These are phyloP conservation scores for Typhlichthys subterraneus DNA, from an alignment of 2,797 vertebrate species.

Conservation along the genomic window DNA sequence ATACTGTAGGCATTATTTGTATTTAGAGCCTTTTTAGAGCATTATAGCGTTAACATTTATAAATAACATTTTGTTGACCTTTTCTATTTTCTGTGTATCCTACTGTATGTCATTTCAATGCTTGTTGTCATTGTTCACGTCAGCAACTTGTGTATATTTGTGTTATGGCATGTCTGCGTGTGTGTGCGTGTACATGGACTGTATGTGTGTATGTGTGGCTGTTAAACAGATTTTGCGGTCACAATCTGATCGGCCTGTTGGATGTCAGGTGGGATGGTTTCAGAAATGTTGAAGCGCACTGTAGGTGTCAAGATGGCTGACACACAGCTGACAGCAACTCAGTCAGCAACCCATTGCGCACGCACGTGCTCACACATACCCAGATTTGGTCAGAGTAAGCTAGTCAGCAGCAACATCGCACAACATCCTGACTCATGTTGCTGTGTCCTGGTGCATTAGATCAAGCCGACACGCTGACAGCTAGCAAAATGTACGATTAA, in stretches of 20 bases:
- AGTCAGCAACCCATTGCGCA: slow-evolving; percentile 44
- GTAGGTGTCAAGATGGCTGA: slow-evolving; percentile 63
- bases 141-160: slow-evolving; percentile 40
- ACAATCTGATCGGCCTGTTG: slow-evolving; percentile 15
- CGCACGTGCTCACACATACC: slow-evolving; percentile 1
- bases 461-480: slow-evolving; percentile 50
- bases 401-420: slow-evolving; percentile 65
- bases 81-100: background rate
- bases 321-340: slow-evolving; percentile 60
- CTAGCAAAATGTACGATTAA: slow-evolving; percentile 46
- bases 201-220: background rate
- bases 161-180: background rate
- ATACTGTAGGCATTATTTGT: too few relatives aligned
- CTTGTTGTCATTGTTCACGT: slow-evolving; percentile 41
- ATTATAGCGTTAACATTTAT: too few relatives aligned
- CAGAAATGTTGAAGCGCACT: slow-evolving; percentile 55
- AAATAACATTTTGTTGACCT: slow-evolving; percentile 24
- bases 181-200: background rate
- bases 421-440: slow-evolving; percentile 62
- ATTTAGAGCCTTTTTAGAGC: too few relatives aligned
- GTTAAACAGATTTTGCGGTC: background rate
- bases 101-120: slow-evolving; percentile 47
- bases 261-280: slow-evolving; percentile 45
- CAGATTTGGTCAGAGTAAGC: slow-evolving; percentile 47
- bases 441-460: slow-evolving; percentile 53